Percentiles rank a stretch among this genome's conserved stretches.
Evolutionary conservation across 2,113 vertebrate species (phyloP).

Genomic region (Crotalus tigris): DNA sequence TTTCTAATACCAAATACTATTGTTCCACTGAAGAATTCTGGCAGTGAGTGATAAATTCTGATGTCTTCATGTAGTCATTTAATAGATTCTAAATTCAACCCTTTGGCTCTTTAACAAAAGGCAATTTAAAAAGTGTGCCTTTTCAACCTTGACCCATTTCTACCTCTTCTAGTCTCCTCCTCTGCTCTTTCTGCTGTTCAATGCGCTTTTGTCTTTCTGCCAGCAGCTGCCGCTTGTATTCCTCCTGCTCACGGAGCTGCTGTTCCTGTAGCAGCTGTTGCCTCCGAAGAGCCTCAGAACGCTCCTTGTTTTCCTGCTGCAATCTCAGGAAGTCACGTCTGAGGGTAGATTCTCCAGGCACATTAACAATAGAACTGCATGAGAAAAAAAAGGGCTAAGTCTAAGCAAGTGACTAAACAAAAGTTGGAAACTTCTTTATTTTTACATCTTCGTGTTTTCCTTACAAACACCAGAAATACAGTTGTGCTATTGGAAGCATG

Average conservation of each 20-base stretch:
- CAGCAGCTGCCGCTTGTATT: slow-evolving; percentile 94
- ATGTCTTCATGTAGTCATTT: not conserved
- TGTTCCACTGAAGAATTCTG: not conserved
- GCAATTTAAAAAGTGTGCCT: not conserved
- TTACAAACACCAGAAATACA: not conserved
- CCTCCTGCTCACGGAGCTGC: slow-evolving; percentile 95
- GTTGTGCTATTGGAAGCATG: not conserved
- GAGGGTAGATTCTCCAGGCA: slow-evolving; percentile 95
- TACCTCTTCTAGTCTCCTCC: slow-evolving; percentile 93
- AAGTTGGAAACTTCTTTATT: not conserved
- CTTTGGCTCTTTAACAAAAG: not conserved
- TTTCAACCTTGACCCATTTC: not conserved
- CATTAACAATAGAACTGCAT: slow-evolving; percentile 93
- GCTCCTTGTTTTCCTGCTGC: slow-evolving; percentile 99
- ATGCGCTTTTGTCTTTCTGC: slow-evolving; percentile 95
- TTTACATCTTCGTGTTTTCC: not conserved
- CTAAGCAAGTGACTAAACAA: not conserved
- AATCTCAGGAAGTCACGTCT: slow-evolving; percentile 95
- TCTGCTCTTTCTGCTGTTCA: slow-evolving; percentile 95
- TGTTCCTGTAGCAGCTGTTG: slow-evolving; percentile 97
- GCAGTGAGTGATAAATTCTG: not conserved
- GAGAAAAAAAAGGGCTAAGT: slow-evolving; percentile 18
- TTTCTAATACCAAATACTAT: not conserved
- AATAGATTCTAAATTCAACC: not conserved
- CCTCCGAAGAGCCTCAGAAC: slow-evolving; percentile 90